phyloP scores from a whole-genome alignment of 2,113 vertebrate genomes.

The Upupa epops region DNA sequence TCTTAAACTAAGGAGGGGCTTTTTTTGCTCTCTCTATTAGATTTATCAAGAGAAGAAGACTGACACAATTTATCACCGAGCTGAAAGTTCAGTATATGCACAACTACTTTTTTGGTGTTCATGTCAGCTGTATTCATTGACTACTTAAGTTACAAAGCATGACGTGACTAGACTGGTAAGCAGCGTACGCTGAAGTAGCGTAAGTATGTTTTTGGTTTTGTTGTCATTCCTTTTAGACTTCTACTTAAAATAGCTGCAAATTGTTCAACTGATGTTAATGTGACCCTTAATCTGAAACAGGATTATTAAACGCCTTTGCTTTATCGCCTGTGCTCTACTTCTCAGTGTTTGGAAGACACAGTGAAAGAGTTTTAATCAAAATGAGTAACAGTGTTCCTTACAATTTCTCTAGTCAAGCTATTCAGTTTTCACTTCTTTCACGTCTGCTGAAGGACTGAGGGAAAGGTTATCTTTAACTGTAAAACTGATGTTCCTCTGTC shows the following conservation, averaged over 20 bases:
- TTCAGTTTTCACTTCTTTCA: slow-evolving; percentile 27
- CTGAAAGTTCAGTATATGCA: background rate
- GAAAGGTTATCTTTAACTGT: background rate
- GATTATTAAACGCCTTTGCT: slow-evolving; percentile 31
- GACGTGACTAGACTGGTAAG: slow-evolving; percentile 21
- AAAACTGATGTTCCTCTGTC: background rate
- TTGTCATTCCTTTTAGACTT: slow-evolving; percentile 9
- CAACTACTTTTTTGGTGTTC: background rate
- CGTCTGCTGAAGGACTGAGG: background rate
- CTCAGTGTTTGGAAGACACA: background rate
- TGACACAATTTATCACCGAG: slow-evolving; percentile 26
- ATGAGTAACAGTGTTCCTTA: background rate
- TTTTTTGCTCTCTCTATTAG: background rate
- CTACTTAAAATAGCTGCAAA: slow-evolving; percentile 18
- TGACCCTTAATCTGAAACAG: slow-evolving; percentile 15
- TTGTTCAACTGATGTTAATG: slow-evolving; percentile 43
- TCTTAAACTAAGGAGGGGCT: background rate
- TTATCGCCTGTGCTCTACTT: background rate
- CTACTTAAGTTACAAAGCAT: slow-evolving; percentile 45
- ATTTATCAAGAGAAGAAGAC: slow-evolving; percentile 42
- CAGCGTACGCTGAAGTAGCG: background rate
- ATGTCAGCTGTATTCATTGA: slow-evolving; percentile 30
- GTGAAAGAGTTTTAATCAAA: slow-evolving; percentile 1
- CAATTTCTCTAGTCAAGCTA: background rate
- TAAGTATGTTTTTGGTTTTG: slow-evolving; percentile 22